Conservation (phyloP, 2,888 invertebrate species). For the Lobophora halterata region DNA sequence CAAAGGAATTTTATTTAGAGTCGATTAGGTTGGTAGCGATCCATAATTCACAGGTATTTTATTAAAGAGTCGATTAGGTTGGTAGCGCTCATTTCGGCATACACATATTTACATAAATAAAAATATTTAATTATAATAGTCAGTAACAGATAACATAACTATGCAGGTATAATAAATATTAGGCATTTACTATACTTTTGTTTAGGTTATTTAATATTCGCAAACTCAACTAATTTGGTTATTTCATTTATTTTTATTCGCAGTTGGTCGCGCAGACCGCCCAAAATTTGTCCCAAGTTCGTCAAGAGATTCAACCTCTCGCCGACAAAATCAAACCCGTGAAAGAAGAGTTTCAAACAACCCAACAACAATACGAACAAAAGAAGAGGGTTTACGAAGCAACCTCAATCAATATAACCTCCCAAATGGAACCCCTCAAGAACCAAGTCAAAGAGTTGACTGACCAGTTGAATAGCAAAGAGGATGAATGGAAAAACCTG, state of each 20-base stretch:
- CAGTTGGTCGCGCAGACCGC: conserved; percentile 84
- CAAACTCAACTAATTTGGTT: no score
- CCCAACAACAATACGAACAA: conserved; percentile 84
- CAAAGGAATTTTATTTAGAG: no score
- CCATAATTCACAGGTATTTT: no score
- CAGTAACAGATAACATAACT: no score
- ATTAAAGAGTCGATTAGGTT: no score
- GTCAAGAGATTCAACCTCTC: conserved; percentile 72
- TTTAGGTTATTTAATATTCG: no score
- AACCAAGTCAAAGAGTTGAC: conserved; percentile 76
- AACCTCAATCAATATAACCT: conserved; percentile 77
- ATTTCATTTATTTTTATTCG: conserved; percentile 36
- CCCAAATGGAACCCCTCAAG: conserved; percentile 79
- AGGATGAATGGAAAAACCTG: conserved; percentile 78
- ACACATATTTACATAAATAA: no score
- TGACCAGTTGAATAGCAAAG: conserved; percentile 72
- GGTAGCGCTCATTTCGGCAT: no score
- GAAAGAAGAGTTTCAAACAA: conserved; percentile 83
- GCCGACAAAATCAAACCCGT: conserved; percentile 82
- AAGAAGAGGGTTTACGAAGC: conserved; percentile 85
- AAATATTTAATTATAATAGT: no score
- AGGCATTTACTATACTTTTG: no score
- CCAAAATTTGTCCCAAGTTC: conserved; percentile 71
- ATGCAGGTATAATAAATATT: no score
- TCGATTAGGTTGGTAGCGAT: no score